These are phyloP conservation scores for Saguinus midas DNA, from an alignment of 2,113 vertebrate genomes.

Conservation along the genomic window DNA sequence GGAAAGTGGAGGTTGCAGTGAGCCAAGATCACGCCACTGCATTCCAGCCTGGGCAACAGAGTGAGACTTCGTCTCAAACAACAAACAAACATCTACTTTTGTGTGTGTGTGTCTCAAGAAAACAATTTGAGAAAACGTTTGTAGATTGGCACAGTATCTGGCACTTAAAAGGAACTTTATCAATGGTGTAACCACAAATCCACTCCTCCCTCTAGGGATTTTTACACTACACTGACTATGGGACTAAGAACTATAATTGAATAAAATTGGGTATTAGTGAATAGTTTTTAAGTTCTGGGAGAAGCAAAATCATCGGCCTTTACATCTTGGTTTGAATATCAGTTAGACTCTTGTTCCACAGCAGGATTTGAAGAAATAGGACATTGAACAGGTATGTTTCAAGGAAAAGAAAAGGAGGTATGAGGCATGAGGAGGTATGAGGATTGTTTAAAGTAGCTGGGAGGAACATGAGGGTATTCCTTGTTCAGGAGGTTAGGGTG, in stretches of 20 bases:
- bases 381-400: not conserved
- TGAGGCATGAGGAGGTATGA: not conserved
- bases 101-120: not conserved
- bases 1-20: no score
- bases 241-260: not conserved
- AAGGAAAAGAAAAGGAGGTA: not conserved
- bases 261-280: not conserved
- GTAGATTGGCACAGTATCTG: not conserved
- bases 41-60: no score
- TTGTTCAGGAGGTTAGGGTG: not conserved
- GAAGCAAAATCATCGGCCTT: fast-evolving
- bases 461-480: not conserved
- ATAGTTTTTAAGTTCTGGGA: not conserved
- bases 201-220: not conserved
- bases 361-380: not conserved
- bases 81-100: not conserved
- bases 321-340: not conserved
- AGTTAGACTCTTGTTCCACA: not conserved
- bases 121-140: not conserved
- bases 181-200: not conserved
- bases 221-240: not conserved
- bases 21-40: no score
- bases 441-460: not conserved
- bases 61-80: no score
- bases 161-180: not conserved